Percentiles rank a stretch among this genome's conserved stretches.
Conservation (phyloP, 1,140 invertebrate species). For the Gerris buenoi region DNA sequence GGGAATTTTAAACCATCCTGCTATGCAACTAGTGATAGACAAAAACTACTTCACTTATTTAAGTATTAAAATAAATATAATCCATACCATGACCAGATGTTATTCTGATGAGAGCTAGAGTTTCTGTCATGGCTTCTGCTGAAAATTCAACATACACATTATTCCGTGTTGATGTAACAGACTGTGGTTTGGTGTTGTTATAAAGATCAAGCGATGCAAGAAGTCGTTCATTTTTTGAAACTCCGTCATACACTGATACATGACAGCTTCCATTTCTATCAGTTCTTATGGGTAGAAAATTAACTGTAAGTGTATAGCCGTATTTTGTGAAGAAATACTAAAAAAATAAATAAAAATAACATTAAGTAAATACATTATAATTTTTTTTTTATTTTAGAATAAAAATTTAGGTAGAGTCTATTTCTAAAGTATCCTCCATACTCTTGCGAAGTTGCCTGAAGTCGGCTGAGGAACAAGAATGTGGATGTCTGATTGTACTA, state of each 20-base stretch:
- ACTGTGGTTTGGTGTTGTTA: slow-evolving; percentile 71
- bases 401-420: too few relatives aligned
- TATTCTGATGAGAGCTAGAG: slow-evolving; percentile 56
- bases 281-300: slow-evolving; percentile 62
- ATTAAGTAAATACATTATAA: too few relatives aligned
- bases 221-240: slow-evolving; percentile 47
- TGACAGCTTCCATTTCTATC: slow-evolving; percentile 53
- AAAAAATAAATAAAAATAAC: slow-evolving; percentile 15
- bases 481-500: too few relatives aligned
- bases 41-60: too few relatives aligned
- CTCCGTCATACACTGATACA: slow-evolving; percentile 64
- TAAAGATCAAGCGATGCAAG: slow-evolving; percentile 48
- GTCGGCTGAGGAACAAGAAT: too few relatives aligned
- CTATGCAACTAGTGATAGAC: too few relatives aligned
- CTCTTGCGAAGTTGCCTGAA: too few relatives aligned
- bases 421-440: too few relatives aligned
- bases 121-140: slow-evolving; percentile 48
- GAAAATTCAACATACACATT: slow-evolving; percentile 59
- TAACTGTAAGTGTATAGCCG: slow-evolving; percentile 65
- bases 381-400: too few relatives aligned
- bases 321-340: slow-evolving; percentile 53
- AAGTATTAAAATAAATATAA: too few relatives aligned
- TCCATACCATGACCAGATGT: slow-evolving; percentile 48
- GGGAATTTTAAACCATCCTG: too few relatives aligned
- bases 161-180: slow-evolving; percentile 58